Evolutionary conservation across 2,113 vertebrate genomes (phyloP).

Genomic region (Capricornis sumatraensis): DNA sequence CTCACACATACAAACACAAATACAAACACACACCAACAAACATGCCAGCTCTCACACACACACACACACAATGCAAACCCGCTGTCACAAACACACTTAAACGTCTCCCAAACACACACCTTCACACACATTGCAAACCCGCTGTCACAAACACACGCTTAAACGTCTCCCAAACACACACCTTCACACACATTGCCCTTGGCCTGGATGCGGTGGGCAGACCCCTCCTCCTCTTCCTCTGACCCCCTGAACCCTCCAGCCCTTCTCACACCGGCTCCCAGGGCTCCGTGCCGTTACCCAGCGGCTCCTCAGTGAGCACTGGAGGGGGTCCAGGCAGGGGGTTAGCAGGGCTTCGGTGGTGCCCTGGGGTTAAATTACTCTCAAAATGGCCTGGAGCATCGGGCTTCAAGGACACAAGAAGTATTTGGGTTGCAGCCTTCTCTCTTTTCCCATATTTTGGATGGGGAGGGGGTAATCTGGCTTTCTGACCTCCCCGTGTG

Average conservation of each 20-base stretch:
- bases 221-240: neutral
- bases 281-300: neutral
- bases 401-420: neutral
- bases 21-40: neutral
- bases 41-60: neutral
- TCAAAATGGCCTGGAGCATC: neutral
- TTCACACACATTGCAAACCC: neutral
- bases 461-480: accelerated
- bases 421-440: neutral
- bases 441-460: neutral
- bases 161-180: neutral
- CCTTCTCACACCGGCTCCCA: neutral
- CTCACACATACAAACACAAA: neutral
- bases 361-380: neutral
- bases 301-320: neutral
- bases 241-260: neutral
- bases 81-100: neutral
- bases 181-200: neutral
- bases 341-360: neutral
- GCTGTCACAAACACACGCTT: neutral
- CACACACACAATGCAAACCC: neutral
- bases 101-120: neutral
- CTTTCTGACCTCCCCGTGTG: neutral
- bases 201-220: neutral
- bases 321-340: neutral